Evolutionary conservation across 2,113 vertebrate species (phyloP), one percentile per base, ranked within the genome.

Genomic region (Anolis carolinensis): DNA sequence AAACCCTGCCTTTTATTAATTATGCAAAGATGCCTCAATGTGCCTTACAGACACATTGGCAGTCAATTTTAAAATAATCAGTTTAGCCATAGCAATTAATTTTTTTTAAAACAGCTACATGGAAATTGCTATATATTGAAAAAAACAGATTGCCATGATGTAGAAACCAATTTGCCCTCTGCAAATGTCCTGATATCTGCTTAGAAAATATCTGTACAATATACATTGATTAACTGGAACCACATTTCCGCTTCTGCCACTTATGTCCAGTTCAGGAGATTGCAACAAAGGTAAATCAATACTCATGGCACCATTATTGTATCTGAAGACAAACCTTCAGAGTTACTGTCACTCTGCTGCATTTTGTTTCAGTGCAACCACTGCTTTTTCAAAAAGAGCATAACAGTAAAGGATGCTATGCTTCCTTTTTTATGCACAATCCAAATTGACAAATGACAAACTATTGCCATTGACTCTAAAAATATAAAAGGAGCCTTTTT

Each of bases 21-120:
- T 55, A 39, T 34, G 23, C 44, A 3, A n/a, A 25, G 9, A 44
- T 21, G 30, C 73, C 67, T 74, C 62, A 73, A 80, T 55, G 27
- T 39, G 55, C 10, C 77, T 67, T 73, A 78, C n/a, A 87, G 78
- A 8, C 67, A 16, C 76, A 78, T 88, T 90, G 77, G 78, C 65
- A 78, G 75, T 36, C 52, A 78, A 84, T 77, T 70, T 80, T 62
- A 34, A 84, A 90, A 74, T 23, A 73, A 4, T 1, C 74, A 16
- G 4, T 81, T 1, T 34, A 44, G 1, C 25, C 63, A 14, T 52
- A 77, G 18, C 20, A 78, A 72, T 72, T 32, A 73, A 72, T 55
- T 2, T 63, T 7, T 77, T 72, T 82, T 78, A 79, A 9, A 18
- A 27, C 67, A 89, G 71, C 36, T 83, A 4, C 9, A 68, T n/a